Conservation (phyloP, 2,113 vertebrate species). For the Perognathus longimembris region DNA sequence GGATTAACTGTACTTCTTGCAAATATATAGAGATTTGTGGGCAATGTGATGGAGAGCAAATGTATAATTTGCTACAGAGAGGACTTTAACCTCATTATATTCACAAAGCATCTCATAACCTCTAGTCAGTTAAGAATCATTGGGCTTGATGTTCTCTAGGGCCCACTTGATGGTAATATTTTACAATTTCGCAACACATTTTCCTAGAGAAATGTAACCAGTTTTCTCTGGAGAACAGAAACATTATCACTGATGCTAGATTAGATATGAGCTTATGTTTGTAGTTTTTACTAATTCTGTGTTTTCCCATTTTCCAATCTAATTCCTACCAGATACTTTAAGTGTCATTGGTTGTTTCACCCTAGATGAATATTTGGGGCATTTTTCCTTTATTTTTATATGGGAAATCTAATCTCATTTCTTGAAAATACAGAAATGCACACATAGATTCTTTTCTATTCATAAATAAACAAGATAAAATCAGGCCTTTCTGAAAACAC, state of each 20-base stretch:
- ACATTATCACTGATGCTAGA: neutral
- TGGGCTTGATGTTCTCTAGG: neutral
- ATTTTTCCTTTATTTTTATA: conserved; percentile 2
- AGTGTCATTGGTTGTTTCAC: conserved; percentile 10
- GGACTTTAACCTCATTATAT: neutral
- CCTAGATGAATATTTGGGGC: neutral
- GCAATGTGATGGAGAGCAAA: neutral
- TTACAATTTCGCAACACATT: conserved; percentile 1
- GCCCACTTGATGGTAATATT: neutral
- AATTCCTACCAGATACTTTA: neutral
- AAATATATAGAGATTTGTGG: conserved; percentile 1
- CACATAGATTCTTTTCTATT: too few relatives aligned
- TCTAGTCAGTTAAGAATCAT: conserved; percentile 6
- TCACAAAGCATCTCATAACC: neutral
- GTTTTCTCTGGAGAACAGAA: neutral
- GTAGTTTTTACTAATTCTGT: neutral
- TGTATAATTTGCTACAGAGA: neutral
- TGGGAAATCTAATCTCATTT: conserved; percentile 32
- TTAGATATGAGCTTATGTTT: neutral
- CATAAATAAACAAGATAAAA: neutral
- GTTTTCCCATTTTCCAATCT: neutral
- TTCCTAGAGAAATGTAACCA: neutral
- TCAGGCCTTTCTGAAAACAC: neutral
- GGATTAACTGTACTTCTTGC: neutral
- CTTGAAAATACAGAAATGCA: conserved; percentile 5